Percentiles rank a stretch among this genome's conserved stretches.
phyloP scores from a whole-genome alignment of 2,888 invertebrate species.

The Fragum sueziense region DNA sequence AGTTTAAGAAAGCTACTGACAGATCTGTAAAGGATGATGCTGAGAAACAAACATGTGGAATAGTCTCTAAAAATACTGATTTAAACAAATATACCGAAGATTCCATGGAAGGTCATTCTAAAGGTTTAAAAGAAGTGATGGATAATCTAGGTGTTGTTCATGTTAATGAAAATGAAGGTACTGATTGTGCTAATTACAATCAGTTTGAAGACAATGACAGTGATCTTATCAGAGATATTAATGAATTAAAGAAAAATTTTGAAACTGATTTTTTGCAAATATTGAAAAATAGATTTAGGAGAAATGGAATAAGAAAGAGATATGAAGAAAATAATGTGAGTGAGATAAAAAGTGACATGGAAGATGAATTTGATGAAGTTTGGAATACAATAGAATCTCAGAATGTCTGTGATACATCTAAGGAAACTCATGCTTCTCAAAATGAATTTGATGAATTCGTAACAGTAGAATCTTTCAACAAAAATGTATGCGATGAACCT shows the following conservation, averaged over 20 bases:
- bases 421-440: background rate
- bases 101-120: background rate
- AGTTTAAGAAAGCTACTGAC: too few relatives aligned
- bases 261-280: background rate
- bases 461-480: background rate
- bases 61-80: too few relatives aligned
- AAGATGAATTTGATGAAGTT: slow-evolving; percentile 2
- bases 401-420: background rate
- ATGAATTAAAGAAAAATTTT: slow-evolving; percentile 3
- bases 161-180: background rate
- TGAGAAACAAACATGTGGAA: too few relatives aligned
- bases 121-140: background rate
- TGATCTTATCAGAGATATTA: slow-evolving; percentile 2
- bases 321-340: background rate
- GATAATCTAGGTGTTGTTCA: background rate
- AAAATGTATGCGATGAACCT: too few relatives aligned
- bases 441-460: slow-evolving; percentile 1
- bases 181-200: background rate
- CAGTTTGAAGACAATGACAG: background rate
- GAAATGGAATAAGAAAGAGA: background rate
- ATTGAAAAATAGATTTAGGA: background rate
- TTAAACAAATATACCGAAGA: too few relatives aligned
- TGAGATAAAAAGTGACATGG: too few relatives aligned
- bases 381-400: background rate
- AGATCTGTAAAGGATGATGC: too few relatives aligned